A percentile compares a stretch with the other conserved stretches of the same genome.
phyloP scores from a whole-genome alignment of 2,113 vertebrate species.

The Channa argus region DNA sequence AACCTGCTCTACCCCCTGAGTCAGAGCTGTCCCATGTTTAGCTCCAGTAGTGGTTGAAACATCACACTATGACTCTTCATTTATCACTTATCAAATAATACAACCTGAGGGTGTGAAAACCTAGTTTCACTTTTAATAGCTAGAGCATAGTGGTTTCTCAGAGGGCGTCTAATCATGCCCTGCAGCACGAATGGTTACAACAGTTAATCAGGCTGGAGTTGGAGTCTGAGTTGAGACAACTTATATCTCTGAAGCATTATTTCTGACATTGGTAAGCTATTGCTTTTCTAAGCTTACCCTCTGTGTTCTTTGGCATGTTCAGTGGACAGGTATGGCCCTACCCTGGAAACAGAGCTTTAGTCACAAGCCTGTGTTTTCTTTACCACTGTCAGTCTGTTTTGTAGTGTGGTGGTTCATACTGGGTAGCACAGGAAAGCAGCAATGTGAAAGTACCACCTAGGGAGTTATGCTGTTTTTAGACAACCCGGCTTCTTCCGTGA shows the following conservation, averaged over 20 bases:
- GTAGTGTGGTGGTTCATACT: constrained; percentile 46
- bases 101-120: constrained; percentile 61
- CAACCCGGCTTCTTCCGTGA: constrained; percentile 63
- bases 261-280: constrained; percentile 52
- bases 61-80: constrained; percentile 14
- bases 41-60: not conserved
- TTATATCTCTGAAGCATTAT: constrained; percentile 20
- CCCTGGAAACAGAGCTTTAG: constrained; percentile 65
- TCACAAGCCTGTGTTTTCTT: constrained; percentile 65
- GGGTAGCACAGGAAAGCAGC: constrained; percentile 47
- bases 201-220: constrained; percentile 45
- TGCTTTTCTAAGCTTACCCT: constrained; percentile 37
- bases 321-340: constrained; percentile 57
- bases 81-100: constrained; percentile 38
- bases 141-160: constrained; percentile 25
- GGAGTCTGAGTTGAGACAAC: constrained; percentile 21
- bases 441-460: constrained; percentile 37
- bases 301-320: constrained; percentile 65
- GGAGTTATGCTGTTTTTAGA: constrained; percentile 61
- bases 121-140: constrained; percentile 33
- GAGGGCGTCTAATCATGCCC: constrained; percentile 58
- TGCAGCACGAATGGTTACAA: constrained; percentile 49
- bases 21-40: not conserved
- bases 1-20: no score
- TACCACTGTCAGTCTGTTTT: constrained; percentile 44